These are phyloP conservation scores for Sminthopsis crassicaudata DNA, from an alignment of 2,113 vertebrate species.

Conservation along the genomic window DNA sequence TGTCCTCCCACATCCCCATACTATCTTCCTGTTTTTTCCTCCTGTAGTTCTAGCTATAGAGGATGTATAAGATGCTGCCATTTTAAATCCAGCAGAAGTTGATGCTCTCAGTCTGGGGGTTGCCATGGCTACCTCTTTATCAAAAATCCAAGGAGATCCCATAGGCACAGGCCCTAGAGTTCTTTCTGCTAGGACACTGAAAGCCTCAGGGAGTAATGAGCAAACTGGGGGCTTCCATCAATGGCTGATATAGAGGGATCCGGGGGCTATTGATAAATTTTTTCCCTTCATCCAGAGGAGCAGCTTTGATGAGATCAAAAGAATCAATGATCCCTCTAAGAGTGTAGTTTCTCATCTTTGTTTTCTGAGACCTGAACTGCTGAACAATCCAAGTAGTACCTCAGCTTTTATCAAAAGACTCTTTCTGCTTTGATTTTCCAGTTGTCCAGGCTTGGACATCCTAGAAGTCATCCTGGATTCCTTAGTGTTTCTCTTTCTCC, in stretches of 20 bases:
- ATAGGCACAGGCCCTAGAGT: constrained; percentile 5
- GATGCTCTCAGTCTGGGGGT: constrained; percentile 31
- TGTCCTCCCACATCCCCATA: constrained; percentile 13
- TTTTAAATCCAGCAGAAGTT: constrained; percentile 35
- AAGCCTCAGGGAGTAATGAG: not conserved
- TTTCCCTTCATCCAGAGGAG: not conserved
- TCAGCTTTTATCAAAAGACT: too few species aligned
- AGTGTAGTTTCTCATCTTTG: not conserved
- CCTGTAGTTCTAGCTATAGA: not conserved
- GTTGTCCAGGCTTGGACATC: too few species aligned
- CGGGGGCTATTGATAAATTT: constrained; percentile 50
- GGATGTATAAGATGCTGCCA: not conserved
- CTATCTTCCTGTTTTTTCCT: constrained; percentile 40
- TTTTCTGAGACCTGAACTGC: not conserved
- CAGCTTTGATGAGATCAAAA: not conserved
- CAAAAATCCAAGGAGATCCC: constrained; percentile 34
- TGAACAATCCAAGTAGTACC: too few species aligned
- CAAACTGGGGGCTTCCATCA: not conserved
- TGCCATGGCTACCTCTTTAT: constrained; percentile 52
- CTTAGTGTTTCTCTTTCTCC: not conserved
- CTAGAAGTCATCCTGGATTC: not conserved
- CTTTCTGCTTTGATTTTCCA: too few species aligned
- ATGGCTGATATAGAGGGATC: not conserved
- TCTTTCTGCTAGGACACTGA: constrained; percentile 29
- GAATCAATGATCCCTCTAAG: not conserved